A percentile compares a stretch with the other conserved stretches of the same genome.
Conservation (phyloP, 2,113 vertebrate species). For the Lepidiolamprologus cunningtoni region DNA sequence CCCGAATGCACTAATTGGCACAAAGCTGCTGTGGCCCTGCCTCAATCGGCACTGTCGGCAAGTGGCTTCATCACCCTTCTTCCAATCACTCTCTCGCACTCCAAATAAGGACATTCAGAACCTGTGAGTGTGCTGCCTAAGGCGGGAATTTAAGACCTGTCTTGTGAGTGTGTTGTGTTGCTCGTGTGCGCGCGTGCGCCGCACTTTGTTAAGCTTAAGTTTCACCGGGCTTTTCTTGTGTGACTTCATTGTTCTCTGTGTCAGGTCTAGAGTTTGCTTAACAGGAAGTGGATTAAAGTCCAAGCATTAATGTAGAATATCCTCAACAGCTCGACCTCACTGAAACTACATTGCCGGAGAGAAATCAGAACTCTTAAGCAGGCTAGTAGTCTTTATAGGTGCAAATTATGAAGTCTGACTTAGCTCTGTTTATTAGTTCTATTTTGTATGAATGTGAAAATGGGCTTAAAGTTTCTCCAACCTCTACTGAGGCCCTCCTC, state of each 20-base stretch:
- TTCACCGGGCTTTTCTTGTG: not conserved
- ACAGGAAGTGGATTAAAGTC: not conserved
- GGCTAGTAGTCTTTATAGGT: not conserved
- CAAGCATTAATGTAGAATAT: not conserved
- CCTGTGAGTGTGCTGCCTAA: constrained; percentile 17
- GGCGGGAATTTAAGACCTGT: not conserved
- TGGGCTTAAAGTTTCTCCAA: not conserved
- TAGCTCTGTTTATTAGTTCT: not conserved
- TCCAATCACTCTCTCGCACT: constrained; percentile 40
- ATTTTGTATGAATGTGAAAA: not conserved
- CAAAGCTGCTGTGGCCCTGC: not conserved
- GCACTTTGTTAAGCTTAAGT: not conserved
- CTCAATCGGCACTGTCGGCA: not conserved
- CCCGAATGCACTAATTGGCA: not conserved
- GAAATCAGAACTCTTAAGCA: not conserved
- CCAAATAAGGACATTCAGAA: constrained; percentile 47
- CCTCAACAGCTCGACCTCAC: not conserved
- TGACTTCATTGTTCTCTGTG: constrained; percentile 34
- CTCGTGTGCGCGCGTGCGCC: not conserved
- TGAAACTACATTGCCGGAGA: not conserved
- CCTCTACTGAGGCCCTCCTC: not conserved
- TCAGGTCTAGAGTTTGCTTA: not conserved
- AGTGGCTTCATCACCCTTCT: not conserved
- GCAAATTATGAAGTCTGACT: not conserved
- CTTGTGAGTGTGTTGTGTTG: not conserved